phyloP scores from a whole-genome alignment of 1,140 invertebrate species.

The Steinernema feltiae region DNA sequence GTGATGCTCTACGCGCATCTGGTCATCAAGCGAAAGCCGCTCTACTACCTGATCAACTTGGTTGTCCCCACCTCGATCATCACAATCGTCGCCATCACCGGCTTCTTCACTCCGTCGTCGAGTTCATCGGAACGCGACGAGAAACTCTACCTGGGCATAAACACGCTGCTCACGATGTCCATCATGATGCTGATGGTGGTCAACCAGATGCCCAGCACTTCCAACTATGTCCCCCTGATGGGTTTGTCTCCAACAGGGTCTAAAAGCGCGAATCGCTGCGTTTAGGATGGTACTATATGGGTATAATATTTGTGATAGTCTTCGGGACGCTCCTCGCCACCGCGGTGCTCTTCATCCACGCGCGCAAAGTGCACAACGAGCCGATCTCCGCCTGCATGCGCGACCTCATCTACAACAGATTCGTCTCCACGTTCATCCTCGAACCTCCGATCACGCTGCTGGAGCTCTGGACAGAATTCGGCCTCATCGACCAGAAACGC shows the following conservation, averaged over 20 bases:
- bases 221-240: conserved; percentile 55
- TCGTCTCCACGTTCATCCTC: conserved; percentile 43
- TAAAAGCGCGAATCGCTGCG: background rate
- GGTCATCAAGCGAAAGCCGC: conserved; percentile 52
- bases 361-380: conserved; percentile 28
- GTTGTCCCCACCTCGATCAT: conserved; percentile 53
- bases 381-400: conserved; percentile 32
- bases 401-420: conserved; percentile 24
- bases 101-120: conserved; percentile 56
- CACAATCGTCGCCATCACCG: conserved; percentile 52
- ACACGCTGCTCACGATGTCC: conserved; percentile 53
- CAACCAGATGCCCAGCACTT: conserved; percentile 56
- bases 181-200: conserved; percentile 56
- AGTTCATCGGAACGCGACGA: conserved; percentile 52
- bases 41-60: conserved; percentile 56
- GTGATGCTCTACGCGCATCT: conserved; percentile 56
- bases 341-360: conserved; percentile 38
- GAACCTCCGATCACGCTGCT: conserved; percentile 46
- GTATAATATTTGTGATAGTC: conserved; percentile 56
- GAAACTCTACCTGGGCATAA: conserved; percentile 56
- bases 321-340: conserved; percentile 52
- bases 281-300: conserved; percentile 55
- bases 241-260: conserved; percentile 21
- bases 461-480: conserved; percentile 55
- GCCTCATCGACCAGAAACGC: conserved; percentile 43